Base-by-base conservation (phyloP, 2,888 invertebrate genomes). In the Sinhomidia bicolor region DNA sequence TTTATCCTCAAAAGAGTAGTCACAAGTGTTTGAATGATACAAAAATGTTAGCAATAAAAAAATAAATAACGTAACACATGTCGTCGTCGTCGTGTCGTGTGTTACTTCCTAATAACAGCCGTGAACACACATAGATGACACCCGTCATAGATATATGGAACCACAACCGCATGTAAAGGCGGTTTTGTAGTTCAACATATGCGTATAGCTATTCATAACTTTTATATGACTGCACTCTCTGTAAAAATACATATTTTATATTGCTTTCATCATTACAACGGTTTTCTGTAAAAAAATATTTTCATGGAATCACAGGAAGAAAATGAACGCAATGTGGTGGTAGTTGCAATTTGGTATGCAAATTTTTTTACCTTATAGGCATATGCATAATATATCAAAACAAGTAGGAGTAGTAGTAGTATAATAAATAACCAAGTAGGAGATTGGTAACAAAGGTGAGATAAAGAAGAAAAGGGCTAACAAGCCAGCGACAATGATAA, bases 401-500 rank as follows among this genome's bases (percentile, higher is more conserved):
- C 32, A 26, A 23, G 20, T 41, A 60, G 41, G n/a, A 41, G 41
- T n/a, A n/a, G n/a, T n/a, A n/a, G n/a, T n/a, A n/a, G n/a, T n/a
- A n/a, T n/a, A n/a, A n/a, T 32, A 57, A 78, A 60, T 29, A 80
- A 20, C n/a, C 9, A 44, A 3, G 17, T 2, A 44, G 36, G 36
- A 47, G 32, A 6, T n/a, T n/a, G 14, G 81, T 62, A 65, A 81
- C 60, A 81, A 81, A 65, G 29, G 65, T 68, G 51, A 76, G 84
- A 84, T 76, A 47, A 76, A 60, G 47, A 20, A 20, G 36, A 60
- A 60, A 79, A 36, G 23, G 20, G 0, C 12, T 36, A 79, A 79
- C 57, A 60, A 36, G 60, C 23, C 41, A 79, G 17, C 57, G 79
- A 71, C 78, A 79, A 79, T 78, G 85, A 85, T 79, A 79, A 79